Conservation (phyloP, 1,140 invertebrate genomes). For the Brachionus rubens region DNA sequence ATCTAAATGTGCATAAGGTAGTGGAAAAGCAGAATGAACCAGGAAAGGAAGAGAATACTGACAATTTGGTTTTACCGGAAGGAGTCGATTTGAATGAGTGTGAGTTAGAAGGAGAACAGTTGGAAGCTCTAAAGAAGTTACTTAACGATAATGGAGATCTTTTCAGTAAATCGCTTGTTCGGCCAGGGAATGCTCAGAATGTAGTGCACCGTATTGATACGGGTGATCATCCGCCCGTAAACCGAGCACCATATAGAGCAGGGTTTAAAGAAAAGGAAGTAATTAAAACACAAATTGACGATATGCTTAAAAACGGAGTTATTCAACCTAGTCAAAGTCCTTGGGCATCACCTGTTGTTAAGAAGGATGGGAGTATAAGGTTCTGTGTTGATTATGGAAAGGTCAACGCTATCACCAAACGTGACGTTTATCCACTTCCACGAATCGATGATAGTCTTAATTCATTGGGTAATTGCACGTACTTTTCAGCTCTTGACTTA, state of each 20-base stretch:
- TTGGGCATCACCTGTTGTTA: constrained; percentile 45
- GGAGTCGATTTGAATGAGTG: background rate
- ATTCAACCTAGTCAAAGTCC: constrained; percentile 45
- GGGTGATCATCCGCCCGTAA: background rate
- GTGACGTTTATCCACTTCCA: constrained; percentile 44
- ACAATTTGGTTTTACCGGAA: too few relatives aligned
- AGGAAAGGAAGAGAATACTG: too few relatives aligned
- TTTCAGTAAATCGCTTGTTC: background rate
- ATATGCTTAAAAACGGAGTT: constrained; percentile 47
- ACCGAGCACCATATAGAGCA: background rate
- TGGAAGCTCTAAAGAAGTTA: background rate
- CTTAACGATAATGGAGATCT: background rate
- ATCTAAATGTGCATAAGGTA: too few relatives aligned
- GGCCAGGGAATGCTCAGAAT: background rate
- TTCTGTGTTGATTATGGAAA: constrained; percentile 29
- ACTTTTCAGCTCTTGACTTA: background rate
- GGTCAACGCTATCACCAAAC: constrained; percentile 48
- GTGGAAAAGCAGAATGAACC: too few relatives aligned
- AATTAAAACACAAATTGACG: constrained; percentile 12
- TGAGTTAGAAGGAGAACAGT: background rate
- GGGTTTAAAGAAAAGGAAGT: background rate
- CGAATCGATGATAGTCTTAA: constrained; percentile 49
- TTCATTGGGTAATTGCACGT: background rate
- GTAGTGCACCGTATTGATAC: background rate
- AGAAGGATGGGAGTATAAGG: constrained; percentile 16